Evolutionary conservation across 1,140 invertebrate genomes (phyloP).

Genomic region (Phymorhynchus buccinoides): DNA sequence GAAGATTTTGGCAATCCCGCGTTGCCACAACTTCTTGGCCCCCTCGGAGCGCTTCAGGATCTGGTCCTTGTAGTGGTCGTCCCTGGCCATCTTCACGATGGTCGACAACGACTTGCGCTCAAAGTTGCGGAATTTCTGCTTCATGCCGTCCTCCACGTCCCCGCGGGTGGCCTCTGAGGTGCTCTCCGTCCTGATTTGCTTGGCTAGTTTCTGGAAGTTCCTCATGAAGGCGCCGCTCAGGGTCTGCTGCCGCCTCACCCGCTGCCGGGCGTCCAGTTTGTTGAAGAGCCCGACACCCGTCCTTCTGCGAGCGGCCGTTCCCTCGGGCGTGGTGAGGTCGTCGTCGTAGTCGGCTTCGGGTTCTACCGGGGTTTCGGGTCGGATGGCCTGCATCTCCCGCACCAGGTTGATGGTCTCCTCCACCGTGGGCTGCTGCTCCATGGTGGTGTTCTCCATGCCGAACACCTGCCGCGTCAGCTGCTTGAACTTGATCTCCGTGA

Average conservation of each 20-base stretch:
- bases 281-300: conserved; percentile 49
- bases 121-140: conserved; percentile 49
- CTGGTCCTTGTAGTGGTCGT: conserved; percentile 17
- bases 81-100: conserved; percentile 50
- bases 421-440: conserved; percentile 32
- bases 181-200: conserved; percentile 43
- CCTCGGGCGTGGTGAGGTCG: conserved; percentile 17
- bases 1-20: not conserved
- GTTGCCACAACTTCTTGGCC: conserved; percentile 35
- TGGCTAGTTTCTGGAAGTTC: conserved; percentile 52
- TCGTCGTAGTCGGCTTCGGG: conserved; percentile 41
- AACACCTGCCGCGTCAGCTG: conserved; percentile 34
- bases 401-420: conserved; percentile 53
- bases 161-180: not conserved
- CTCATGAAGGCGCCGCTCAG: conserved; percentile 55
- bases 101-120: conserved; percentile 47
- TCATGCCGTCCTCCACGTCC: conserved; percentile 32
- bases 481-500: conserved; percentile 56
- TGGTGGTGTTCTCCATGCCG: conserved; percentile 21
- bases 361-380: conserved; percentile 40
- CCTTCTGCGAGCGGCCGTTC: conserved; percentile 17
- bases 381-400: conserved; percentile 50
- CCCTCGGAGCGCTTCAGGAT: conserved; percentile 39
- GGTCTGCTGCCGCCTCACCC: conserved; percentile 42
- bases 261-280: conserved; percentile 45